These are phyloP conservation scores for Folsomia candida DNA, from an alignment of 2,888 invertebrate genomes.

Conservation along the genomic window DNA sequence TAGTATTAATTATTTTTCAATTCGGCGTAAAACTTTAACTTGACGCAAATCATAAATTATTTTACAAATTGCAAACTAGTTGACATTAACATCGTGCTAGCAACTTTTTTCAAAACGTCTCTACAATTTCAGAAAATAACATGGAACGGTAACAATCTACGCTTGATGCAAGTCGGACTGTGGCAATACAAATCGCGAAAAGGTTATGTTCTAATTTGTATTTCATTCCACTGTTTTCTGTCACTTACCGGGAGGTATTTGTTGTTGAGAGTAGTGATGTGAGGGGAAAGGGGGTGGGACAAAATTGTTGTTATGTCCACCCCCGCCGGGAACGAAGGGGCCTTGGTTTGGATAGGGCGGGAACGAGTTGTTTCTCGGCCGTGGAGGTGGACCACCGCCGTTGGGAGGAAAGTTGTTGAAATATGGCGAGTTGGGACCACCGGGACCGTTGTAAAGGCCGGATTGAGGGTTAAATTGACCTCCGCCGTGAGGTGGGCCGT, in stretches of 20 bases:
- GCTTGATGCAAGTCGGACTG: too few species aligned
- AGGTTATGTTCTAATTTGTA: too few species aligned
- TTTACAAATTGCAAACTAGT: too few species aligned
- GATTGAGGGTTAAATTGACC: slow-evolving; percentile 51
- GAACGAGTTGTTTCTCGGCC: slow-evolving; percentile 48
- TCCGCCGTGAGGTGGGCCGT: slow-evolving; percentile 58
- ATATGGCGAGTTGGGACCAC: slow-evolving; percentile 53
- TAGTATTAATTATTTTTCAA: neutral
- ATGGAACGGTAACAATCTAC: too few species aligned
- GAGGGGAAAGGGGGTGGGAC: slow-evolving; percentile 47
- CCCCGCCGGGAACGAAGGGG: slow-evolving; percentile 62
- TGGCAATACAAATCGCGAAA: too few species aligned
- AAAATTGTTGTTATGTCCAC: slow-evolving; percentile 48
- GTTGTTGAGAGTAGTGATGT: slow-evolving; percentile 48
- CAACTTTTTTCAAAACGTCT: too few species aligned
- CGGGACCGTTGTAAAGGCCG: slow-evolving; percentile 66
- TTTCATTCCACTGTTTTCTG: neutral
- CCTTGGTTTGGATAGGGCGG: slow-evolving; percentile 51
- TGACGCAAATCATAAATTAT: too few species aligned
- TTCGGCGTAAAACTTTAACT: too few species aligned
- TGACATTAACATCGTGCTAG: too few species aligned
- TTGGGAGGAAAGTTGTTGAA: slow-evolving; percentile 48
- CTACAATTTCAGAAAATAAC: too few species aligned
- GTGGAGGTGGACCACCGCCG: slow-evolving; percentile 48
- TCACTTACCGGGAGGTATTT: slow-evolving; percentile 46